These are phyloP conservation scores for Laspeyria flexula DNA, from an alignment of 2,888 invertebrate genomes.

Conservation along the genomic window DNA sequence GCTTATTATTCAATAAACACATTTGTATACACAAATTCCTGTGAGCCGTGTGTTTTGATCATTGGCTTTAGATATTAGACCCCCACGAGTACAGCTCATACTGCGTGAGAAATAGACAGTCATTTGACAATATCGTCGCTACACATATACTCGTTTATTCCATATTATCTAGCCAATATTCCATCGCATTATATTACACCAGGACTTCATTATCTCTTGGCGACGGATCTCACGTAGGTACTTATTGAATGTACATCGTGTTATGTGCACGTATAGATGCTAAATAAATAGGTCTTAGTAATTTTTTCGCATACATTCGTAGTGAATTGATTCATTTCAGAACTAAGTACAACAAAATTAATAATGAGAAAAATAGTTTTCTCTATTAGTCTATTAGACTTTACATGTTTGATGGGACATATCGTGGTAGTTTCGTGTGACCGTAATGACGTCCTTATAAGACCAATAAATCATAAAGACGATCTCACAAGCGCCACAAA, in stretches of 20 bases:
- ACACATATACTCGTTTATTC: conserved; percentile 61
- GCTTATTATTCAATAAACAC: conserved; percentile 75
- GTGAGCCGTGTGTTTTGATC: conserved; percentile 71
- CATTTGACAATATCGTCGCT: conserved; percentile 75
- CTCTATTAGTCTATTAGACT: conserved; percentile 19
- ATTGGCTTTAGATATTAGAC: conserved; percentile 75
- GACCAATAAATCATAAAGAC: conserved; percentile 78
- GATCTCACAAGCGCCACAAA: conserved; percentile 81
- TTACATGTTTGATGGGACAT: conserved; percentile 24
- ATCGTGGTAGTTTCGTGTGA: conserved; percentile 56
- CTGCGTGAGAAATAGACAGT: conserved; percentile 76
- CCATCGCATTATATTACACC: conserved; percentile 57
- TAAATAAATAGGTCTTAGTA: conserved; percentile 35
- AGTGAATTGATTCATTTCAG: no score
- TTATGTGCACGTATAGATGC: conserved; percentile 33
- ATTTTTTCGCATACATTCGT: no score
- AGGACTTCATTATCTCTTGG: conserved; percentile 63
- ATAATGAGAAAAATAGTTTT: conserved; percentile 16
- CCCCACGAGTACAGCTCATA: conserved; percentile 70
- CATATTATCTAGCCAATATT: conserved; percentile 59
- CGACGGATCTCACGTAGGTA: conserved; percentile 48
- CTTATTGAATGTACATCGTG: conserved; percentile 49
- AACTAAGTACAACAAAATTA: no score
- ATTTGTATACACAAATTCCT: conserved; percentile 70
- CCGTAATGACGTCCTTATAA: conserved; percentile 80